Base-by-base conservation (phyloP, 1,140 invertebrate genomes). In the Sycobia sp. region DNA sequence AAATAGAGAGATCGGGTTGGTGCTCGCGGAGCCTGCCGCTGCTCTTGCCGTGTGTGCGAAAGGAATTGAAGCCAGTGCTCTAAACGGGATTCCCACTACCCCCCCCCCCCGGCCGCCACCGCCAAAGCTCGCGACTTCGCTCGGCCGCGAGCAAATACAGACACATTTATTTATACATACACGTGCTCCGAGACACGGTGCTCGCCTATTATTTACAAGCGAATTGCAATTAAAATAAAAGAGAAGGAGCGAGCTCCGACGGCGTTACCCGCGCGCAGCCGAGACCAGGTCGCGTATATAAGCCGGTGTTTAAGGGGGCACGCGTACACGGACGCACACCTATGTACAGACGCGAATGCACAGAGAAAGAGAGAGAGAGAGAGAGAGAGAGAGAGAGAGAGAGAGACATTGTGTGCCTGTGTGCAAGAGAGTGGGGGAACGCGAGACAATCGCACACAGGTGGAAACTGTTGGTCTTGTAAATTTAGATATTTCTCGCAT, bases 401-500 rank as follows among this genome's bases (percentile, higher is more conserved):
- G n/a, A n/a, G n/a, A n/a, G n/a, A n/a, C n/a, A n/a, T n/a, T n/a
- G n/a, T n/a, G n/a, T n/a, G n/a, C n/a, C n/a, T n/a, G n/a, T n/a
- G n/a, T n/a, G n/a, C n/a, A n/a, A n/a, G n/a, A n/a, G n/a, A n/a
- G n/a, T n/a, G n/a, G n/a, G n/a, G n/a, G n/a, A n/a, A n/a, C n/a
- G n/a, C n/a, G n/a, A n/a, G n/a, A n/a, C n/a, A n/a, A n/a, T n/a
- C n/a, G n/a, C n/a, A n/a, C n/a, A n/a, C n/a, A n/a, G n/a, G n/a
- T n/a, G 29, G 38, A 29, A 32, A 22, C 11, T 18, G 56, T 59
- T 36, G 51, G 27, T 55, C 60, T 55, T 29, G 60, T 23, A 39
- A 54, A 47, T 47, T 55, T 62, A 43, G 51, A 62, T 47, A 29
- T 44, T 44, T n/a, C n/a, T n/a, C 20, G 32, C 57, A 25, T 39